Base-by-base conservation (phyloP, 1,140 invertebrate species). In the Pseudomyrmex pallidus region DNA sequence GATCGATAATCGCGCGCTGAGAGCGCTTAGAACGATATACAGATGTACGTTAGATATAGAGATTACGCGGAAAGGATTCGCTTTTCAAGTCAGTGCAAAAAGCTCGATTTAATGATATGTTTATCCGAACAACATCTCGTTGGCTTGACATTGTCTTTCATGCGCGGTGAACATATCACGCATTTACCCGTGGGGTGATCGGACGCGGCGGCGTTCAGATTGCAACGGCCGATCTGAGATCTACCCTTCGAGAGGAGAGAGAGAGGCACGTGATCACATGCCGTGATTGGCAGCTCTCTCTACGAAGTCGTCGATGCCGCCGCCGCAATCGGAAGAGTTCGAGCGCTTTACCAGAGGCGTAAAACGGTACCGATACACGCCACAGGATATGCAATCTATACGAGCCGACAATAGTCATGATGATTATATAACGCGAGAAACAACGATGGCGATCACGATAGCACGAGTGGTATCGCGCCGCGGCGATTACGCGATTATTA, bases 151-250 rank as follows among this genome's bases (percentile, higher is more conserved):
- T 84, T 84, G 84, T 85, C 80, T 82, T 74, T 82, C 63, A 22
- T 82, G 59, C 74, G 50, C 83, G 44, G 25, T 10, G 57, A 54
- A 77, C 67, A 84, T 3, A 25, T 82, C 87, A 52, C 35, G 35
- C 85, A 52, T 74, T 85, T 66, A 57, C 56, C 66, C 59, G 77
- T 57, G 22, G 52, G 72, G 48, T 85, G 73, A 85, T 85, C 77
- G 70, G 62, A 57, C 48, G 44, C 57, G 12, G 62, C 50, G 80
- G 25, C 25, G 25, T 62, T 64, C 64, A 62, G 76, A 88, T 88
- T 67, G 76, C 83, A 73, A 74, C 86, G 67, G n/a, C 59, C 67
- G 86, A 88, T 88, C 57, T 62, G 73, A 88, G 85, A 88, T 88
- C 72, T 63, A 46, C 61, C n/a, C 52, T 52, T 17, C 63, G 46